Evolutionary conservation across 2,888 invertebrate species (phyloP).

Genomic region (Synergus japonicus): DNA sequence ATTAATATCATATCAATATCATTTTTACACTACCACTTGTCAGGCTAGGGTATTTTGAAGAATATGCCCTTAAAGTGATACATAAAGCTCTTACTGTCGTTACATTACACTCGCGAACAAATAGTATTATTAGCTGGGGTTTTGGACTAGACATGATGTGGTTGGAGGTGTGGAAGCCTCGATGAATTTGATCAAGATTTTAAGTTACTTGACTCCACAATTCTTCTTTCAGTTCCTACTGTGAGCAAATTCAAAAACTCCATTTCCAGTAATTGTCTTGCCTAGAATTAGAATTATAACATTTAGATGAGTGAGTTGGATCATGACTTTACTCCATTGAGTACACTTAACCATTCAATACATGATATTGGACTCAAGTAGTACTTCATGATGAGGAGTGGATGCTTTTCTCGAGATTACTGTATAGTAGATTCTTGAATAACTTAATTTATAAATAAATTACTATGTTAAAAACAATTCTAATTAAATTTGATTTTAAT

Average conservation of each 20-base stretch:
- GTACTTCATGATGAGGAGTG: neutral
- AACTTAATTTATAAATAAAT: too few species aligned
- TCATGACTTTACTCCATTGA: neutral
- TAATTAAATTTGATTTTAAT: too few species aligned
- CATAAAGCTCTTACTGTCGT: constrained; percentile 75
- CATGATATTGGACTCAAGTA: too few species aligned
- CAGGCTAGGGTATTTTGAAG: constrained; percentile 53
- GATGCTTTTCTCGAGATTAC: neutral
- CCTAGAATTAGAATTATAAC: constrained; percentile 79
- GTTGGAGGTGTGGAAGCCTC: constrained; percentile 73
- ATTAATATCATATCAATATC: constrained; percentile 34
- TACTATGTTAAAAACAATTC: too few species aligned
- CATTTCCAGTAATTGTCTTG: constrained; percentile 92
- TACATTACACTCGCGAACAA: constrained; percentile 73
- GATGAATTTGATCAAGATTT: constrained; percentile 78
- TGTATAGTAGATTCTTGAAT: neutral
- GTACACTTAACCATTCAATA: neutral
- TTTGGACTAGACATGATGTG: constrained; percentile 77
- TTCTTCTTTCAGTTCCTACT: constrained; percentile 89
- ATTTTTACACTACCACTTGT: constrained; percentile 56
- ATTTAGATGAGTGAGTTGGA: neutral
- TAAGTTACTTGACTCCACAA: constrained; percentile 78
- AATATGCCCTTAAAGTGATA: constrained; percentile 70
- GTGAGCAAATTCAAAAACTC: constrained; percentile 93
- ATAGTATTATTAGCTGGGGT: constrained; percentile 71